Evolutionary conservation across 2,888 invertebrate species (phyloP).

Genomic region (Heteropelma amictum): DNA sequence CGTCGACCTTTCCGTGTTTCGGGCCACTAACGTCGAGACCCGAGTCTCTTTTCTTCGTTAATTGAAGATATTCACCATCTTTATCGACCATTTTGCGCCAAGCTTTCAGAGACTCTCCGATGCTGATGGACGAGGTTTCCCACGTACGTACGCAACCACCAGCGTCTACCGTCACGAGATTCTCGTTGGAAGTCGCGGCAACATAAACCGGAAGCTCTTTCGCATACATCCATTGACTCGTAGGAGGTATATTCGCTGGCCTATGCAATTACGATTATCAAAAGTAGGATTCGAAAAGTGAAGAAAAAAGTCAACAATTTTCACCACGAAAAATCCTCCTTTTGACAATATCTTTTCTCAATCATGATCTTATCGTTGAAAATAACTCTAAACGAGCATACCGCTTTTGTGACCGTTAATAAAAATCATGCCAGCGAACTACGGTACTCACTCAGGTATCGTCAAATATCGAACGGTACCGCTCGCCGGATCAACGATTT

Average conservation of each 20-base stretch:
- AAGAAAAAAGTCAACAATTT: not conserved
- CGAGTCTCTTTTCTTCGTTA: slow-evolving; percentile 86
- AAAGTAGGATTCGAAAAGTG: not conserved
- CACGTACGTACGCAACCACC: slow-evolving; percentile 80
- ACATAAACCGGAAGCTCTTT: slow-evolving; percentile 77
- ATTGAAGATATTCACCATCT: slow-evolving; percentile 82
- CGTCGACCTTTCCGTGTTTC: slow-evolving; percentile 95
- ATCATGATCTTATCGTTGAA: too few species aligned
- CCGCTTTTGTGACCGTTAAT: not conserved
- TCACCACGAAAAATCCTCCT: too few species aligned
- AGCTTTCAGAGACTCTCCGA: slow-evolving; percentile 77
- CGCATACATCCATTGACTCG: slow-evolving; percentile 78
- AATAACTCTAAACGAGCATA: not conserved
- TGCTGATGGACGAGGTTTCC: slow-evolving; percentile 78
- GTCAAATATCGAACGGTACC: slow-evolving; percentile 80
- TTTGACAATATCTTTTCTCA: too few species aligned
- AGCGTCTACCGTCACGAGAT: slow-evolving; percentile 80
- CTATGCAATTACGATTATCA: slow-evolving; percentile 56
- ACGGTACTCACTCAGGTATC: slow-evolving; percentile 78
- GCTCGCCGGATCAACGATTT: slow-evolving; percentile 79
- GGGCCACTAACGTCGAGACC: slow-evolving; percentile 86
- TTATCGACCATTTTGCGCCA: slow-evolving; percentile 77
- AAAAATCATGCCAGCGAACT: too few species aligned
- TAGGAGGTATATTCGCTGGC: slow-evolving; percentile 72
- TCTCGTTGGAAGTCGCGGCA: slow-evolving; percentile 76